A percentile compares a stretch with the other conserved stretches of the same genome.
Evolutionary conservation across 2,888 invertebrate species (phyloP).

Genomic region (Ornithoptera priamus): DNA sequence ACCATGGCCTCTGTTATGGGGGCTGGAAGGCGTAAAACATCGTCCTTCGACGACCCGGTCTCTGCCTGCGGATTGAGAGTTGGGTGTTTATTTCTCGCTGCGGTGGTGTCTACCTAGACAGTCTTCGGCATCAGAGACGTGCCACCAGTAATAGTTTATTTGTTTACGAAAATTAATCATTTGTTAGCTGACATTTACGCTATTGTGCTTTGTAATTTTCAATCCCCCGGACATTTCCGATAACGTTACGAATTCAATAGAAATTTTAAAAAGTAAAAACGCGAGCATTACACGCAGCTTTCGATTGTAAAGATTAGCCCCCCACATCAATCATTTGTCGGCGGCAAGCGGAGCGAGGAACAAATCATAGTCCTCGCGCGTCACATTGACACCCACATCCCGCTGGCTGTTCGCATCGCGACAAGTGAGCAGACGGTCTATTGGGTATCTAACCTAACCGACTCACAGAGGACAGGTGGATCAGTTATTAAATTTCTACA

Average conservation of each 20-base stretch:
- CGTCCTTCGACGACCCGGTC: no score
- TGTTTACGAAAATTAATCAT: no score
- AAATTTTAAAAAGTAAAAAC: constrained; percentile 47
- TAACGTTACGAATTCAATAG: constrained; percentile 24
- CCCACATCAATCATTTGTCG: constrained; percentile 67
- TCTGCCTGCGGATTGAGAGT: no score
- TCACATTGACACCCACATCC: constrained; percentile 73
- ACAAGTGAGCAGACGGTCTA: constrained; percentile 29
- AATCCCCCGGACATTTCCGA: constrained; percentile 13
- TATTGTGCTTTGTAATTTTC: constrained; percentile 17
- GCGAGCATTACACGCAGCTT: constrained; percentile 61
- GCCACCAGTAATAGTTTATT: no score
- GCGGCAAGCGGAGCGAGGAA: constrained; percentile 69
- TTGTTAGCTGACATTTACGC: background rate
- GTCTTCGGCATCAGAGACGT: no score
- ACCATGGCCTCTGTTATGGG: no score
- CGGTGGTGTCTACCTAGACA: no score
- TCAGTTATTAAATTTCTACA: no score
- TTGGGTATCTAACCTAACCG: constrained; percentile 26
- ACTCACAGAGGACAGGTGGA: background rate
- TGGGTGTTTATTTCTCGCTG: no score
- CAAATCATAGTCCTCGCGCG: constrained; percentile 74
- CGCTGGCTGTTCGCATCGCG: constrained; percentile 36
- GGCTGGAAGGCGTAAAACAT: no score
- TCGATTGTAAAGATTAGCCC: constrained; percentile 63